phyloP scores from a whole-genome alignment of 1,140 invertebrate species.

The Drosophila triauraria region DNA sequence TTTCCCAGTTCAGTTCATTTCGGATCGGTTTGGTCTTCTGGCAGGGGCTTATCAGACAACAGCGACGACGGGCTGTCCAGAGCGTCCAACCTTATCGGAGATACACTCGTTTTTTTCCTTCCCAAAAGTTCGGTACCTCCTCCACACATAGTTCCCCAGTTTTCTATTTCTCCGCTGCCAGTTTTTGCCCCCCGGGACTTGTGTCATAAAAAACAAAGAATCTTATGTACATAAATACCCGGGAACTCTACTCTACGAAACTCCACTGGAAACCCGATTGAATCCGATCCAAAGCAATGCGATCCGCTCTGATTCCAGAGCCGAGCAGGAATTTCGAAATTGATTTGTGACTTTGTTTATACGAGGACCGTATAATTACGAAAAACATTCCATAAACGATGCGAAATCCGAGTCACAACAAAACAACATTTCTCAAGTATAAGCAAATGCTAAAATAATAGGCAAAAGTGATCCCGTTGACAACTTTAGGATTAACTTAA shows the following conservation, averaged over 20 bases:
- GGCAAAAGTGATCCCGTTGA: neutral
- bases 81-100: conserved; percentile 50
- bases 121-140: neutral
- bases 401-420: neutral
- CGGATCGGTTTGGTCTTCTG: conserved; percentile 2
- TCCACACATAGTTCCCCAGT: neutral
- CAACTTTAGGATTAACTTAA: neutral
- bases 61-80: conserved; percentile 22
- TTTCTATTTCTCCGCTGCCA: neutral
- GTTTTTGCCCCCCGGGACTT: neutral
- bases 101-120: conserved; percentile 16
- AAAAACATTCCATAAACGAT: neutral
- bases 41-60: conserved; percentile 36
- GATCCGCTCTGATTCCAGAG: conserved; percentile 4
- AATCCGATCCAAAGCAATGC: conserved; percentile 12
- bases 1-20: conserved; percentile 3
- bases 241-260: neutral
- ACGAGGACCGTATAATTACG: conserved; percentile 2
- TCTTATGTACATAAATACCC: conserved; percentile 7
- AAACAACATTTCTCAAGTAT: neutral
- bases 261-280: conserved; percentile 2
- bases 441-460: neutral
- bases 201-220: conserved; percentile 11
- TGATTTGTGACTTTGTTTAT: conserved; percentile 11
- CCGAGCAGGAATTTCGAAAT: conserved; percentile 14